Conservation (phyloP, 2,797 vertebrate genomes). For the Dermochelys coriacea region DNA sequence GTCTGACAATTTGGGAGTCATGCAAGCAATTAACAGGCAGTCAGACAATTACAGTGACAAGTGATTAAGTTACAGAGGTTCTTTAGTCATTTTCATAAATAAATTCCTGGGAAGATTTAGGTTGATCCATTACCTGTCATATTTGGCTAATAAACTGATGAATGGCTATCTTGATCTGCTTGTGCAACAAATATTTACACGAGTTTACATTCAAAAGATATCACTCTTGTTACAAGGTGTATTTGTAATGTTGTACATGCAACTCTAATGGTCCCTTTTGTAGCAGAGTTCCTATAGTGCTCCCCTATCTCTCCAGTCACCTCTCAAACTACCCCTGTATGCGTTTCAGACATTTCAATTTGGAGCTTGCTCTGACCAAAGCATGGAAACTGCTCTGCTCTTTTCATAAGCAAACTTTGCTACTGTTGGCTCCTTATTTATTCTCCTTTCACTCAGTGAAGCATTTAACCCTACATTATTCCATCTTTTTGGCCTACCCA, state of each 20-base stretch:
- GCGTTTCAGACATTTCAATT: not conserved
- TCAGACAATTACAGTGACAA: conserved; percentile 29
- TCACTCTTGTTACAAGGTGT: not conserved
- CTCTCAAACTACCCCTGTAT: not conserved
- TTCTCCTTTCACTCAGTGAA: not conserved
- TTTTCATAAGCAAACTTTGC: not conserved
- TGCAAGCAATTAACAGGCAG: conserved; percentile 63
- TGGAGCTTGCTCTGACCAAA: not conserved
- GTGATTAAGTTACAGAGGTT: conserved; percentile 57
- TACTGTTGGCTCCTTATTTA: not conserved
- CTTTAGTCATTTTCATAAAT: conserved; percentile 55
- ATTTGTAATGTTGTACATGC: not conserved
- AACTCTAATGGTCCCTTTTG: not conserved
- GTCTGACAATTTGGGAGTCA: conserved; percentile 60
- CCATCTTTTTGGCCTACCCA: not conserved
- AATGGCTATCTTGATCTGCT: not conserved
- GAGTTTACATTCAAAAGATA: not conserved
- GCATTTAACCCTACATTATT: not conserved
- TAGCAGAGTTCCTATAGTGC: not conserved
- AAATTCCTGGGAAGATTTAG: conserved; percentile 42
- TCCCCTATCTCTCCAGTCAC: not conserved
- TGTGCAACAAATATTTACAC: not conserved
- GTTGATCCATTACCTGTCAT: not conserved
- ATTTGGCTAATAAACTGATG: not conserved
- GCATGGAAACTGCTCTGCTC: not conserved